phyloP scores from a whole-genome alignment of 2,797 vertebrate species.

The Alosa sapidissima region DNA sequence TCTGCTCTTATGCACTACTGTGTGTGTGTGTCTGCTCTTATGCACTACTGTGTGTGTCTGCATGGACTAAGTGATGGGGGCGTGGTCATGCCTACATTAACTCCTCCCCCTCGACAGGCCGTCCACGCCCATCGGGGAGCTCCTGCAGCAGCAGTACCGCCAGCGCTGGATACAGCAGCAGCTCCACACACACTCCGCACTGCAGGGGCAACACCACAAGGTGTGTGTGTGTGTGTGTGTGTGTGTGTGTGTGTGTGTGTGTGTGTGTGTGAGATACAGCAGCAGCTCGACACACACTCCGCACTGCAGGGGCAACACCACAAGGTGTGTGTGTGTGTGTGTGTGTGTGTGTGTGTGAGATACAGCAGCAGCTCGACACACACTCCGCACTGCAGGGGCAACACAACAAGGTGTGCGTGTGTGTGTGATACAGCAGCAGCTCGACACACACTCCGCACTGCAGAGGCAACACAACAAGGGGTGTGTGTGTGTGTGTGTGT shows the following conservation, averaged over 20 bases:
- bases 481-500: too few relatives aligned
- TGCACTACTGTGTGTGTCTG: too few relatives aligned
- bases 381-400: too few relatives aligned
- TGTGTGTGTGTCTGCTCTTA: too few relatives aligned
- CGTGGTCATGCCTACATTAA: too few relatives aligned
- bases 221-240: conserved; percentile 42
- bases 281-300: too few relatives aligned
- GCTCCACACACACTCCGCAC: conserved; percentile 55
- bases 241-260: conserved; percentile 24
- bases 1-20: too few relatives aligned
- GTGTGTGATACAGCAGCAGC: neutral
- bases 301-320: too few relatives aligned
- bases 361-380: too few relatives aligned
- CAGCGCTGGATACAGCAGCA: conserved; percentile 78
- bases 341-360: neutral
- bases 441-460: conserved; percentile 22
- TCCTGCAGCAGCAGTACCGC: conserved; percentile 78
- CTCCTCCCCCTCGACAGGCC: conserved; percentile 61
- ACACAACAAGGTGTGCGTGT: neutral
- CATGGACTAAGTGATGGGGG: too few relatives aligned
- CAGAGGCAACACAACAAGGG: too few relatives aligned
- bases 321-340: neutral
- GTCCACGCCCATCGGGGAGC: conserved; percentile 73
- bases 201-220: conserved; percentile 50
- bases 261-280: neutral